Conservation (phyloP, 2,113 vertebrate species). For the Sphaerodactylus townsendi region DNA sequence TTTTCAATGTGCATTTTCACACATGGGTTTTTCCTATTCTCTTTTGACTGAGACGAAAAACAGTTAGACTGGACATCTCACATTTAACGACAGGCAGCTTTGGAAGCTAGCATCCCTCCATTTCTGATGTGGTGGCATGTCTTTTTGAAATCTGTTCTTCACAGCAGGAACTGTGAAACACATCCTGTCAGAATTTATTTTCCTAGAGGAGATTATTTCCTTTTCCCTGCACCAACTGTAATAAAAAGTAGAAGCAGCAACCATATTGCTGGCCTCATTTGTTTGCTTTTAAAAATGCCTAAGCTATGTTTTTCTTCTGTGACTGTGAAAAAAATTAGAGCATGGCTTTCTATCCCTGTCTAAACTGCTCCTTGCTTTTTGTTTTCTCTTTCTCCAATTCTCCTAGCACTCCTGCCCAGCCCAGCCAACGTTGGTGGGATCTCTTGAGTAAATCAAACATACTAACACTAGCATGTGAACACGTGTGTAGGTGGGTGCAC, state of each 20-base stretch:
- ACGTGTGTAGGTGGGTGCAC: not conserved
- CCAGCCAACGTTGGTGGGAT: slow-evolving; percentile 5
- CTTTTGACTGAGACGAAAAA: not conserved
- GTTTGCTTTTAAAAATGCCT: accelerated
- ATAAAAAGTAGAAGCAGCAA: not conserved
- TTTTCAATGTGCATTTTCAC: not conserved
- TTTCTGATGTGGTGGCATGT: not conserved
- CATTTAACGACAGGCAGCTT: not conserved
- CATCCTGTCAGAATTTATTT: slow-evolving; percentile 9
- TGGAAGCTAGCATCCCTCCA: not conserved
- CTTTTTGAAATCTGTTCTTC: accelerated
- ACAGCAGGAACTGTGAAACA: not conserved
- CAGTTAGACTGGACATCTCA: not conserved
- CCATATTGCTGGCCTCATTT: not conserved
- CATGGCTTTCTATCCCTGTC: not conserved
- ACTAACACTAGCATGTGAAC: not conserved
- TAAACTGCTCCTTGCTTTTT: not conserved
- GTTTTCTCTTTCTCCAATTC: not conserved
- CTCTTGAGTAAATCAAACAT: accelerated
- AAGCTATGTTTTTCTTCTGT: not conserved
- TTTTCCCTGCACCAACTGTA: slow-evolving; percentile 10
- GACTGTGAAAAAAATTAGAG: accelerated
- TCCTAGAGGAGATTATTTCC: not conserved
- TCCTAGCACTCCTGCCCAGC: not conserved
- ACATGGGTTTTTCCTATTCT: not conserved